These are phyloP conservation scores for Hyaena hyaena DNA, from an alignment of 2,113 vertebrate species.

Conservation along the genomic window DNA sequence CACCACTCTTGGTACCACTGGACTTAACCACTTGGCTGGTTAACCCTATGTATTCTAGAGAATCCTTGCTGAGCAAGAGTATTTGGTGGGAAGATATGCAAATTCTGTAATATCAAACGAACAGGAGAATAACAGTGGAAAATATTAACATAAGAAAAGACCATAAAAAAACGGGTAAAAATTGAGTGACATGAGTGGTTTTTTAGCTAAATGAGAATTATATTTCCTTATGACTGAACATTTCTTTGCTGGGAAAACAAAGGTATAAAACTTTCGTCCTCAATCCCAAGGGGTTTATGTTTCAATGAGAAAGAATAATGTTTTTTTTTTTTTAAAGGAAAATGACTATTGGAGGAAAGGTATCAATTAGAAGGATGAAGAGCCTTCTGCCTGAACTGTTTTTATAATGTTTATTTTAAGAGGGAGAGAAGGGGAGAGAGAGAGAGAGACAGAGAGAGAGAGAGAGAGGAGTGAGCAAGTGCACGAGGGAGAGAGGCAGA, in stretches of 20 bases:
- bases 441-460: too few species aligned
- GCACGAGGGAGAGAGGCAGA: too few species aligned
- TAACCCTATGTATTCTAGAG: background rate
- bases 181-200: background rate
- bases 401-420: too few species aligned
- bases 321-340: background rate
- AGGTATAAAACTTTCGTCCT: background rate
- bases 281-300: background rate
- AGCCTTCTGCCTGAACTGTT: background rate
- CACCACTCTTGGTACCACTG: too few species aligned
- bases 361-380: background rate
- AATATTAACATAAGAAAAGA: background rate
- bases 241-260: background rate
- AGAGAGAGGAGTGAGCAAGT: too few species aligned
- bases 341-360: background rate
- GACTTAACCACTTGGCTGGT: fast-evolving
- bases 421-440: too few species aligned
- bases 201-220: background rate
- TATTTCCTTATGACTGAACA: background rate
- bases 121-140: background rate
- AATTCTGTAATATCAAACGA: background rate
- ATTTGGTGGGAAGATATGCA: background rate
- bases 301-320: background rate
- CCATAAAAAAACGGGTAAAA: background rate
- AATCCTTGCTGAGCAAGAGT: background rate